Percentiles rank a stretch among this genome's conserved stretches.
phyloP scores from a whole-genome alignment of 2,113 vertebrate genomes.

The Hoplias malabaricus region DNA sequence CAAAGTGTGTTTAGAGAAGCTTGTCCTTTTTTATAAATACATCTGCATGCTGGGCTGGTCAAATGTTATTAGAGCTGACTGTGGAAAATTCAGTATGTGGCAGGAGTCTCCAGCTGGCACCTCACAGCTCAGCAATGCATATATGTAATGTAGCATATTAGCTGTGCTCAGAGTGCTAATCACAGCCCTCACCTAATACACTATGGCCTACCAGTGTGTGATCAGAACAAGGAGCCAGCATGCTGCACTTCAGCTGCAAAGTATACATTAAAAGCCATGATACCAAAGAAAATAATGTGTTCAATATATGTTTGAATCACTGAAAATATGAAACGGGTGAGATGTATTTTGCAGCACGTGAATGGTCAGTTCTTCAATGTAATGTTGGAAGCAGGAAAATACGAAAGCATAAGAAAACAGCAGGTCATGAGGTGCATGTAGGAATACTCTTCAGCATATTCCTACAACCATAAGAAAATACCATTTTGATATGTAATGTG shows the following conservation, averaged over 20 bases:
- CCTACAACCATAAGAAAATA: too few relatives aligned
- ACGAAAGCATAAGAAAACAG: too few relatives aligned
- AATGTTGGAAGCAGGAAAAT: too few relatives aligned
- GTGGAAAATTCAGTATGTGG: not conserved
- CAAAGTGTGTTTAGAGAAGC: conserved; percentile 1
- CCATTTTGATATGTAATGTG: too few relatives aligned
- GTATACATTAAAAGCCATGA: too few relatives aligned
- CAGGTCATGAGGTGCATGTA: too few relatives aligned
- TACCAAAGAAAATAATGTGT: too few relatives aligned
- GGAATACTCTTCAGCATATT: too few relatives aligned
- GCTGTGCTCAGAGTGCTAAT: not conserved
- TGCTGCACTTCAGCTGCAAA: not conserved
- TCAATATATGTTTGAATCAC: not conserved
- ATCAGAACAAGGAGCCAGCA: not conserved
- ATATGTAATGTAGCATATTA: not conserved
- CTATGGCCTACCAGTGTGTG: not conserved
- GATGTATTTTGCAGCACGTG: too few relatives aligned
- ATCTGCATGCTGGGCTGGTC: not conserved
- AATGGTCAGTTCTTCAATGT: too few relatives aligned
- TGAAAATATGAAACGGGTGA: too few relatives aligned
- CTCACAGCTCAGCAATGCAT: not conserved
- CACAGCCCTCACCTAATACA: not conserved
- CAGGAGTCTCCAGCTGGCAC: not conserved
- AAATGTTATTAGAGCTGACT: not conserved
- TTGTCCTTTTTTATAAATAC: not conserved